Evolutionary conservation across 2,113 vertebrate genomes (phyloP).

Genomic region (Pachypanchax playfairii): DNA sequence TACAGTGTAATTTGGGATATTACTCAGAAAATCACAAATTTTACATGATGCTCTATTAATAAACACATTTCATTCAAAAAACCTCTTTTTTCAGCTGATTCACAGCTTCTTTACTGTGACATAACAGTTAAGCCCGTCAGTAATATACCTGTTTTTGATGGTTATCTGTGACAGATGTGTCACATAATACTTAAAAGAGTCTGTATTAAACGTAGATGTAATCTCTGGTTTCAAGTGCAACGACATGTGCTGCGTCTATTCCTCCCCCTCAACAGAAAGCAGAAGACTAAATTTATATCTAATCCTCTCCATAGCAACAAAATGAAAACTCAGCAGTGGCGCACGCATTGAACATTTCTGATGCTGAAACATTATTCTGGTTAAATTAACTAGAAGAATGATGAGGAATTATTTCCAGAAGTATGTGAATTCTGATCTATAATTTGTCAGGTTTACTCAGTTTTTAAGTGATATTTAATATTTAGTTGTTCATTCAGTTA

Average conservation of each 20-base stretch:
- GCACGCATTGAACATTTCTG: slow-evolving; percentile 13
- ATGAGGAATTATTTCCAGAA: too few species aligned
- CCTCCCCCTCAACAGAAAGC: slow-evolving; percentile 56
- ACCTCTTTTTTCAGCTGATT: slow-evolving; percentile 4
- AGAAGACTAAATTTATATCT: slow-evolving; percentile 56
- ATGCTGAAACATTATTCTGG: slow-evolving; percentile 8
- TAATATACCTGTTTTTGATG: slow-evolving; percentile 32
- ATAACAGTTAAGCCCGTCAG: not conserved
- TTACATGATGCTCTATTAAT: not conserved
- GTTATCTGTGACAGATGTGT: slow-evolving; percentile 53
- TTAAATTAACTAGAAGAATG: not conserved
- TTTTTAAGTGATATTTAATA: not conserved
- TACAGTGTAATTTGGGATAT: too few species aligned
- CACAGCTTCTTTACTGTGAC: not conserved
- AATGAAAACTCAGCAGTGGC: slow-evolving; percentile 40
- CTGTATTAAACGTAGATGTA: slow-evolving; percentile 76
- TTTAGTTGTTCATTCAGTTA: not conserved
- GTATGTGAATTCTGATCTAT: too few species aligned
- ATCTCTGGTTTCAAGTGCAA: slow-evolving; percentile 57
- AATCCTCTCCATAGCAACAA: slow-evolving; percentile 76
- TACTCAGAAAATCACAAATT: too few species aligned
- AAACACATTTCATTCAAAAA: not conserved
- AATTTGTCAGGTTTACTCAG: not conserved
- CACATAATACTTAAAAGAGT: slow-evolving; percentile 59
- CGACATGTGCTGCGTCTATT: slow-evolving; percentile 38